Evolutionary conservation across 2,113 vertebrate genomes (phyloP), one percentile per base, ranked within the genome.

Genomic region (Thamnophis sirtalis): DNA sequence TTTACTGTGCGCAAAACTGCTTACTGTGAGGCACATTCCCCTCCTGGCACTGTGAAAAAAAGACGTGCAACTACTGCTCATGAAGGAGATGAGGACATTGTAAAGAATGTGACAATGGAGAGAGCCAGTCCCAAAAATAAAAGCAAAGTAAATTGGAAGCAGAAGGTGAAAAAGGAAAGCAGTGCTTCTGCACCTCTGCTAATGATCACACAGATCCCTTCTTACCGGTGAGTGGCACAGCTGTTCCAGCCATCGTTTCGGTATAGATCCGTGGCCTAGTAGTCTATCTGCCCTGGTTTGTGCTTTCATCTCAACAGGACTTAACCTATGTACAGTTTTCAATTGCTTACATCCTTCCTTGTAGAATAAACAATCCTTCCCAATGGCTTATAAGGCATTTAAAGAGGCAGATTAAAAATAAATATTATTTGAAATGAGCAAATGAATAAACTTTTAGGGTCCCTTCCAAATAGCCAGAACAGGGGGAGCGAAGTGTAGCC

Each of bases 1-100:
- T 99, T 99, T 95, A 99, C 98, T 0, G 99, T 99, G 84, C 99
- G 98, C 93, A 99, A 99, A 96, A 99, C 99, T 0, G 99, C 99
- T 2, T 99, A 98, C 95, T 99, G 99, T 54, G 98, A 97, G 94
- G 98, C 96, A 7, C 99, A 99, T 92, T 99, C 98, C 0, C 99
- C 99, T 0, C 97, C 98, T 0, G 97, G 96, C 6, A 93, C 13
- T 0, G 87, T 94, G 92, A 97, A 95, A 92, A 97, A 96, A 5
- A 86, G 95, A 68, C 80, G 92, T 63, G 2, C 55, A 1, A 84
- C 93, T 93, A 93, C 94, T 84, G n/a, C 87, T 0, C 89, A 90
- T 33, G 95, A 93, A 55, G 97, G 98, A 63, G 97, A 97, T 5
- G 91, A 98, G 95, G 97, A 96, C 92, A 96, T 93, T 86, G 96